Evolutionary conservation across 2,797 vertebrate genomes (phyloP).

Genomic region (Rachycentron canadum): DNA sequence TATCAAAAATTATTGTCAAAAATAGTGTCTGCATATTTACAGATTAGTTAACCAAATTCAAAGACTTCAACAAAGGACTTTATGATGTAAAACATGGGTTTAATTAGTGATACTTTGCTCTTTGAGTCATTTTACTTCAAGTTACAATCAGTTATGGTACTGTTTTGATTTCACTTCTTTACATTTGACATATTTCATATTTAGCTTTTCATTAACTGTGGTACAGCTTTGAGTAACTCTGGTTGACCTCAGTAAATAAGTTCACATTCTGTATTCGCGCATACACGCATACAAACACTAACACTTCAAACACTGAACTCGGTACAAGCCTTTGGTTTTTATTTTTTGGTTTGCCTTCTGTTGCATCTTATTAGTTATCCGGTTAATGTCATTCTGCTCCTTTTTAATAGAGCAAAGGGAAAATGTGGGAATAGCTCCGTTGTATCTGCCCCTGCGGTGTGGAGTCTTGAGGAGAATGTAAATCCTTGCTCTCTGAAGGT

Average conservation of each 20-base stretch:
- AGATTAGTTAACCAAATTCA: constrained; percentile 24
- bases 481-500: neutral
- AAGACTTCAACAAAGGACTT: neutral
- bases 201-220: constrained; percentile 35
- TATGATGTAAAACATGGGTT: constrained; percentile 11
- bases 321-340: neutral
- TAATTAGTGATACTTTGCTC: neutral
- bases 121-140: constrained; percentile 29
- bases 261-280: constrained; percentile 6
- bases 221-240: constrained; percentile 18
- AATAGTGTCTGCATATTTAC: constrained; percentile 28
- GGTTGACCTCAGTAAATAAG: neutral
- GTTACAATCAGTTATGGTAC: constrained; percentile 20
- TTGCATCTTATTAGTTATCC: neutral
- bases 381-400: constrained; percentile 3
- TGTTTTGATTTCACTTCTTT: constrained; percentile 57
- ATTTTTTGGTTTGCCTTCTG: neutral
- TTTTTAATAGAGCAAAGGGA: neutral
- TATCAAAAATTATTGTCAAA: constrained; percentile 44
- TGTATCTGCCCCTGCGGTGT: neutral
- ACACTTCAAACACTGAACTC: constrained; percentile 39
- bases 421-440: neutral
- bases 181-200: constrained; percentile 49
- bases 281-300: constrained; percentile 16
- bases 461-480: constrained; percentile 9